These are phyloP conservation scores for Lathamus discolor DNA, from an alignment of 2,113 vertebrate species.

Conservation along the genomic window DNA sequence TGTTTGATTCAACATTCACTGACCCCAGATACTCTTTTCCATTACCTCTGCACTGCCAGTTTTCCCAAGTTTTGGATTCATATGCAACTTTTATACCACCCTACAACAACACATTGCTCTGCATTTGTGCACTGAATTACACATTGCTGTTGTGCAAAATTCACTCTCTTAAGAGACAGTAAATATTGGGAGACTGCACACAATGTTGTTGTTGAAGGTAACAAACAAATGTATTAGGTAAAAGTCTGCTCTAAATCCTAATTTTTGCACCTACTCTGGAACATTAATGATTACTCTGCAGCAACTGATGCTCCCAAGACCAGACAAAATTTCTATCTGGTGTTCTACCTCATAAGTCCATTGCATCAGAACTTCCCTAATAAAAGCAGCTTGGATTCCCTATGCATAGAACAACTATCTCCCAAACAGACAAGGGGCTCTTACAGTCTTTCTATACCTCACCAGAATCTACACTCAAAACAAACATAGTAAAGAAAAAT, in stretches of 20 bases:
- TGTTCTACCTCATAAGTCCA: background rate
- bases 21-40: background rate
- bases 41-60: background rate
- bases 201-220: background rate
- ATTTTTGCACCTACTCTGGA: background rate
- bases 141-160: background rate
- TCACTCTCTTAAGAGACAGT: background rate
- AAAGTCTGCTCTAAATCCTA: background rate
- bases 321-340: background rate
- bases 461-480: background rate
- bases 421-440: background rate
- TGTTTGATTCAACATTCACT: background rate
- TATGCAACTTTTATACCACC: background rate
- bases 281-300: background rate
- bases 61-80: background rate
- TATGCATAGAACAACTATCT: background rate
- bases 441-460: background rate
- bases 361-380: background rate
- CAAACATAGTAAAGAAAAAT: background rate
- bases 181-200: background rate
- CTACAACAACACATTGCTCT: background rate
- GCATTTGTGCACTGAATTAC: background rate
- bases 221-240: rapidly evolving
- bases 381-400: background rate
- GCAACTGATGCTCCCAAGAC: rapidly evolving